Conservation (phyloP, 1,140 invertebrate genomes). For the Pogonomyrmex californicus region DNA sequence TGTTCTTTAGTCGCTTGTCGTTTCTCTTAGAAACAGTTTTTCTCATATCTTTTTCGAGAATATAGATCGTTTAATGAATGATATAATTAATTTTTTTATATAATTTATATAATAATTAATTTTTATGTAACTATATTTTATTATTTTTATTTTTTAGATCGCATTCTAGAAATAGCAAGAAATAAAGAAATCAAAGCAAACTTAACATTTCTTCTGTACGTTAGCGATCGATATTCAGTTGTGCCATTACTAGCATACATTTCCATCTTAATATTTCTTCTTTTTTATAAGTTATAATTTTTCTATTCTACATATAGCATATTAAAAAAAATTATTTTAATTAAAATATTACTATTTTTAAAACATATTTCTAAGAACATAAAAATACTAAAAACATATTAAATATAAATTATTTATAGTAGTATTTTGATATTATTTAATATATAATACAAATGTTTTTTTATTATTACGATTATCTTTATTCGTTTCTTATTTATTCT, state of each 20-base stretch:
- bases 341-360: neutral
- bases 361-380: neutral
- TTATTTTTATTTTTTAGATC: neutral
- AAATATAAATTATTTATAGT: neutral
- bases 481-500: neutral
- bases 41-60: neutral
- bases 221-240: too few relatives aligned
- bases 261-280: neutral
- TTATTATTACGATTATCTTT: neutral
- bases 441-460: neutral
- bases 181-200: neutral
- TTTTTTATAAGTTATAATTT: neutral
- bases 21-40: conserved; percentile 53
- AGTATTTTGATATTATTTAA: neutral
- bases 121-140: neutral
- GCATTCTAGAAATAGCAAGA: neutral
- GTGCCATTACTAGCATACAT: too few relatives aligned
- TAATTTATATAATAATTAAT: neutral
- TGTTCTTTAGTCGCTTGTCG: conserved; percentile 66
- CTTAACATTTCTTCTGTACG: too few relatives aligned
- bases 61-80: neutral
- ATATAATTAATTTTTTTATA: neutral
- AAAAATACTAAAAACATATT: neutral
- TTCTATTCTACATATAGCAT: neutral
- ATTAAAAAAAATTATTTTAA: neutral